Conservation (phyloP, 1,140 invertebrate genomes). For the Cydia fagiglandana region DNA sequence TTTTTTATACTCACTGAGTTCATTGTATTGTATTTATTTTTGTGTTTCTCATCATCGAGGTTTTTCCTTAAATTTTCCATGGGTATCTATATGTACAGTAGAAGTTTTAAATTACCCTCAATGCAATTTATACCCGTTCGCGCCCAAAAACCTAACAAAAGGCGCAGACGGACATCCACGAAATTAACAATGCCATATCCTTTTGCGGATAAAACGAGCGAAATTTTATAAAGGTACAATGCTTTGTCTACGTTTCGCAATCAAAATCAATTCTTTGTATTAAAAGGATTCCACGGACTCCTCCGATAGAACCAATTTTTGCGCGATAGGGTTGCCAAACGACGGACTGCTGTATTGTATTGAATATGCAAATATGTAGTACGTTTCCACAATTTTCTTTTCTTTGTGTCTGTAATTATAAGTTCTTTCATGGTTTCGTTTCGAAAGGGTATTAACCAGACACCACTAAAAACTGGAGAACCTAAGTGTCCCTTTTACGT, state of each 20-base stretch:
- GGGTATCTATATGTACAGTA: too few species aligned
- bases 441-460: too few species aligned
- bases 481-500: too few species aligned
- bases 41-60: background rate
- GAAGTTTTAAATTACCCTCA: background rate
- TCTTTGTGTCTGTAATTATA: background rate
- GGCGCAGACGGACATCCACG: conserved; percentile 22
- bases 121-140: background rate
- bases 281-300: conserved; percentile 55
- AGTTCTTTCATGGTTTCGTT: background rate
- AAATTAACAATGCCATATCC: conserved; percentile 37
- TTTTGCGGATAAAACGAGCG: conserved; percentile 48
- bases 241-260: conserved; percentile 59
- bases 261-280: conserved; percentile 68
- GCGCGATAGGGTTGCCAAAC: conserved; percentile 40
- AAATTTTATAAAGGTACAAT: conserved; percentile 59
- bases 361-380: background rate
- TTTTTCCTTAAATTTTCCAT: background rate
- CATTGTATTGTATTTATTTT: background rate
- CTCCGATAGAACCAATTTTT: conserved; percentile 60
- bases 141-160: conserved; percentile 14
- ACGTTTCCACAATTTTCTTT: background rate
- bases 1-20: background rate
- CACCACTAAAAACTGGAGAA: too few species aligned
- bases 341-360: background rate